phyloP scores from a whole-genome alignment of 2,888 invertebrate species.

The Ypsolopha scabrella region DNA sequence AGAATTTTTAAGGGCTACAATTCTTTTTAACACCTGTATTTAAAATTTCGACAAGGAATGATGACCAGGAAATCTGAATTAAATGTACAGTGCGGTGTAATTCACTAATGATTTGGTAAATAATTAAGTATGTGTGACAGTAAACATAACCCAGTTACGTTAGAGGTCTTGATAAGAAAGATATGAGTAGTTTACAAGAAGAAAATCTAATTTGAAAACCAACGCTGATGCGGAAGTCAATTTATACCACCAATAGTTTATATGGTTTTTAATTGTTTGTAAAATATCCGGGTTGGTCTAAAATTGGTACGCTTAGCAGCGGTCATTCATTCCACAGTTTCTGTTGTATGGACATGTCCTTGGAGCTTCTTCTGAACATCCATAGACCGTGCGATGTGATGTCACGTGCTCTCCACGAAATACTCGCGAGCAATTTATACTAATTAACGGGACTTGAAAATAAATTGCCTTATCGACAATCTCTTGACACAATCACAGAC shows the following conservation, averaged over 20 bases:
- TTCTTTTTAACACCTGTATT: too few relatives aligned
- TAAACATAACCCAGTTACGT: too few relatives aligned
- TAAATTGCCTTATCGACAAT: not conserved
- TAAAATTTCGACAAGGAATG: too few relatives aligned
- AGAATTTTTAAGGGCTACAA: too few relatives aligned
- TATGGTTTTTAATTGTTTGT: not conserved
- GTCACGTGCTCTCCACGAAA: constrained; percentile 28
- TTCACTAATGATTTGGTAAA: too few relatives aligned
- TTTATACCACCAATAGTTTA: not conserved
- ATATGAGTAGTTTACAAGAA: not conserved
- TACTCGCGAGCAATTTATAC: constrained; percentile 4
- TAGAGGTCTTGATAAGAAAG: too few relatives aligned
- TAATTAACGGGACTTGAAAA: constrained; percentile 3
- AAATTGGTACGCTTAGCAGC: constrained; percentile 11
- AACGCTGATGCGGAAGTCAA: not conserved
- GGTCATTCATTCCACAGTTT: not conserved
- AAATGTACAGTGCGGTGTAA: too few relatives aligned
- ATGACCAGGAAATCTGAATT: too few relatives aligned
- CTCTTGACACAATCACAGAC: not conserved
- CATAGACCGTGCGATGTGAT: constrained; percentile 34
- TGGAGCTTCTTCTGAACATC: constrained; percentile 39
- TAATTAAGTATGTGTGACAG: too few relatives aligned
- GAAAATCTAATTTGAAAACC: not conserved
- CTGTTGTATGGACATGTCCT: constrained; percentile 23
- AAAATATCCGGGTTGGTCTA: constrained; percentile 18